Percentiles rank a stretch among this genome's conserved stretches.
Conservation (phyloP, 2,113 vertebrate species). For the Cairina moschata region DNA sequence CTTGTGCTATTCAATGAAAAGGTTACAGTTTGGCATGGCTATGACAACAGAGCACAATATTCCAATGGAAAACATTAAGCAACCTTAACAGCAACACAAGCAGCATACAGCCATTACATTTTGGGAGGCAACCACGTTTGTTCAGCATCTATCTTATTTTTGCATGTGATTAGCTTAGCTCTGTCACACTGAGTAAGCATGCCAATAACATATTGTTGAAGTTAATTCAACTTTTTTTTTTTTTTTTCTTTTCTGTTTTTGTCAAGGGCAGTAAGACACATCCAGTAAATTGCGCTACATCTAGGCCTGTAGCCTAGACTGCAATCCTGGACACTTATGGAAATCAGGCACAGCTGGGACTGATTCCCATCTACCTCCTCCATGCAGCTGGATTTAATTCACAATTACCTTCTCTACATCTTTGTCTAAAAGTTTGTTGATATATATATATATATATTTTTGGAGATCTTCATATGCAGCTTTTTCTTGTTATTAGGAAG, state of each 20-base stretch:
- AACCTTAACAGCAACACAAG: slow-evolving; percentile 14
- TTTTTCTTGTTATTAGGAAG: neutral
- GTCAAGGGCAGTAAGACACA: neutral
- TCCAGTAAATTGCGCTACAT: neutral
- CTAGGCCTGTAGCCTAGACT: neutral
- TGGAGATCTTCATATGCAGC: neutral
- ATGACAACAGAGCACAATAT: neutral
- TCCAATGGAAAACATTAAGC: slow-evolving; percentile 27
- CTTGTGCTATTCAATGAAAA: neutral
- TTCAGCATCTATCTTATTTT: slow-evolving; percentile 38
- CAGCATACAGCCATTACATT: neutral
- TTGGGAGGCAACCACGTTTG: slow-evolving; percentile 34
- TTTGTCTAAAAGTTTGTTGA: neutral
- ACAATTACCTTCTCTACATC: neutral
- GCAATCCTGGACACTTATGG: neutral
- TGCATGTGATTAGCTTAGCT: slow-evolving; percentile 45
- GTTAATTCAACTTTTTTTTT: neutral
- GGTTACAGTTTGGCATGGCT: neutral
- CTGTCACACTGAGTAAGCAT: neutral
- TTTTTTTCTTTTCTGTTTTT: neutral
- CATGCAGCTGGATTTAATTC: neutral
- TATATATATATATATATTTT: no score
- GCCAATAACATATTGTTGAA: slow-evolving; percentile 22
- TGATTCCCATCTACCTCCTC: slow-evolving; percentile 8
- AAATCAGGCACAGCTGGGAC: slow-evolving; percentile 14